phyloP scores from a whole-genome alignment of 2,888 invertebrate genomes.

The Imbricaverruca yamaguchii region DNA sequence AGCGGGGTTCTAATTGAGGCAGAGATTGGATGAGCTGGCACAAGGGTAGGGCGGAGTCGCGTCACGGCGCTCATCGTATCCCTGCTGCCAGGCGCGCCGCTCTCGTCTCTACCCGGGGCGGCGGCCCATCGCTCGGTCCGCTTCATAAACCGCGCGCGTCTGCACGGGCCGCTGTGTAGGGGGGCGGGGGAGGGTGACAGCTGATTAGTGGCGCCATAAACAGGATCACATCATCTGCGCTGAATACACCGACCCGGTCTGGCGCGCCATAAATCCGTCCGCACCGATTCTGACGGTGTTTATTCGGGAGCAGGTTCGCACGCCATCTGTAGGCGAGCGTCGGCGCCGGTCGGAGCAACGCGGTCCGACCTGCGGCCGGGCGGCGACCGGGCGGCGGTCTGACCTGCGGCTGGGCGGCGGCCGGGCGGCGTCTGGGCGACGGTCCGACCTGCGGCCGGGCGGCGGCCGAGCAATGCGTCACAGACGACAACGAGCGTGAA shows the following conservation, averaged over 20 bases:
- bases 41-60: no score
- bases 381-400: no score
- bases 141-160: not conserved
- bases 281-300: not conserved
- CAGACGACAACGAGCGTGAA: no score
- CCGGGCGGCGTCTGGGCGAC: no score
- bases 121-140: not conserved
- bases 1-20: not conserved
- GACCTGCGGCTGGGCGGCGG: no score
- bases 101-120: not conserved
- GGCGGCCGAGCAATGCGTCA: no score
- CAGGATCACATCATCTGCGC: not conserved
- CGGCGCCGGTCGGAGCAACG: not conserved
- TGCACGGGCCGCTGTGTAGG: not conserved
- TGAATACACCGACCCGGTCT: not conserved
- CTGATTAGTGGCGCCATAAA: slow-evolving; percentile 7
- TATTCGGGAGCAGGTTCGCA: not conserved
- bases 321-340: not conserved
- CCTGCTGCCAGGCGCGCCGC: no score
- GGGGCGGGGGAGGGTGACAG: not conserved
- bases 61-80: no score
- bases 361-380: no score
- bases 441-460: no score
- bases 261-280: slow-evolving; percentile 1
- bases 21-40: not conserved